Percentiles rank a stretch among this genome's conserved stretches.
Evolutionary conservation across 2,113 vertebrate species (phyloP).

Genomic region (Oxygymnocypris stewartii): DNA sequence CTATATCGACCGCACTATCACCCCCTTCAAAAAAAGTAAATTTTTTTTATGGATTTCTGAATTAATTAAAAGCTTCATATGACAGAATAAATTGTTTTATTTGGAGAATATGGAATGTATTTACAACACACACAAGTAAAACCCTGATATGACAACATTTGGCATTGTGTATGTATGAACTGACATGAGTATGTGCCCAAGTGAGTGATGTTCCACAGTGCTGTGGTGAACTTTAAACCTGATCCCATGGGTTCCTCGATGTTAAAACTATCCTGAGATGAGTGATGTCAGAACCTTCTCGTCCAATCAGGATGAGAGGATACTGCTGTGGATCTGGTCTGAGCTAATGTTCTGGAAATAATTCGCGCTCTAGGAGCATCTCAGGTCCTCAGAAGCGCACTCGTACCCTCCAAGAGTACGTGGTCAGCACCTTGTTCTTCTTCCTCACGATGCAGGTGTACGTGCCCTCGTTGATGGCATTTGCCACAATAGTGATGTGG

Average conservation of each 20-base stretch:
- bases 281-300: conserved; percentile 9
- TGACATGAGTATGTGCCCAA: conserved; percentile 66
- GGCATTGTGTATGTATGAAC: conserved; percentile 42
- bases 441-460: conserved; percentile 93
- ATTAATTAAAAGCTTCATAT: background rate
- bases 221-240: conserved; percentile 15
- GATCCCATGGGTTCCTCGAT: background rate
- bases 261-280: background rate
- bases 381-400: conserved; percentile 77
- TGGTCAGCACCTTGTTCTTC: conserved; percentile 86
- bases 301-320: conserved; percentile 7
- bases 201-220: conserved; percentile 62
- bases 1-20: too few relatives aligned
- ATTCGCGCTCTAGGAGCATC: background rate
- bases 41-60: background rate
- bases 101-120: conserved; percentile 55
- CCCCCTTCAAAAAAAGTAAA: too few relatives aligned
- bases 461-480: conserved; percentile 93
- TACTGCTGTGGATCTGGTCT: conserved; percentile 8
- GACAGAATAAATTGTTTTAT: conserved; percentile 63
- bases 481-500: conserved; percentile 92
- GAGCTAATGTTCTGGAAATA: background rate
- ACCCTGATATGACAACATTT: conserved; percentile 41
- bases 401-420: conserved; percentile 92
- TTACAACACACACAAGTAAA: conserved; percentile 56